Conservation (phyloP, 2,797 vertebrate genomes). For the Trichosurus vulpecula region DNA sequence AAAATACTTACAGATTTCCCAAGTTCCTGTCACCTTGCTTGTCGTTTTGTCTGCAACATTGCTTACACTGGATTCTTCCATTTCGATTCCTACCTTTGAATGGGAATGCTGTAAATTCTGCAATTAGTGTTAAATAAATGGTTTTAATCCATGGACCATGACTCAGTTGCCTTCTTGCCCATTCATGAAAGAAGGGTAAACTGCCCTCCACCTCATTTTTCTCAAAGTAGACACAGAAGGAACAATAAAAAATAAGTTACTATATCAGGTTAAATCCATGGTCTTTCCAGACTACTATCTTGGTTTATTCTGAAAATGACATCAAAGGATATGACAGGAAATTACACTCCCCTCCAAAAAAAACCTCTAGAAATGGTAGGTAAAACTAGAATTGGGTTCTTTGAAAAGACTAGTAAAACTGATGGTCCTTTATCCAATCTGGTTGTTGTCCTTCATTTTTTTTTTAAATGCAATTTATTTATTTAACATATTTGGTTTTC, state of each 20-base stretch:
- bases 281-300: not conserved
- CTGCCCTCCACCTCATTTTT: not conserved
- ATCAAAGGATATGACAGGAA: not conserved
- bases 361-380: not conserved
- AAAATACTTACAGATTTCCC: slow-evolving; percentile 78
- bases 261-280: not conserved
- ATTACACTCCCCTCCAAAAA: not conserved
- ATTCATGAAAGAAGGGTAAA: slow-evolving; percentile 2
- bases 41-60: slow-evolving; percentile 80
- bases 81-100: slow-evolving; percentile 87
- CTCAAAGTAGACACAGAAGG: not conserved
- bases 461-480: too few relatives aligned
- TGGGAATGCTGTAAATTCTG: slow-evolving; percentile 88
- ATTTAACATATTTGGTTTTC: too few relatives aligned
- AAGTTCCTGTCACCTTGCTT: slow-evolving; percentile 71
- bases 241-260: not conserved
- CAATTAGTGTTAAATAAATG: slow-evolving; percentile 89
- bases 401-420: not conserved
- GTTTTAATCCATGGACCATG: slow-evolving; percentile 84
- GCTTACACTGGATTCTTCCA: slow-evolving; percentile 80
- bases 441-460: not conserved
- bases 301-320: not conserved
- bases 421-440: not conserved
- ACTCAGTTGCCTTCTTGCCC: slow-evolving; percentile 55
- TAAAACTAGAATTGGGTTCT: not conserved